These are phyloP conservation scores for Danionella dracula DNA, from an alignment of 2,797 vertebrate species.

Conservation along the genomic window DNA sequence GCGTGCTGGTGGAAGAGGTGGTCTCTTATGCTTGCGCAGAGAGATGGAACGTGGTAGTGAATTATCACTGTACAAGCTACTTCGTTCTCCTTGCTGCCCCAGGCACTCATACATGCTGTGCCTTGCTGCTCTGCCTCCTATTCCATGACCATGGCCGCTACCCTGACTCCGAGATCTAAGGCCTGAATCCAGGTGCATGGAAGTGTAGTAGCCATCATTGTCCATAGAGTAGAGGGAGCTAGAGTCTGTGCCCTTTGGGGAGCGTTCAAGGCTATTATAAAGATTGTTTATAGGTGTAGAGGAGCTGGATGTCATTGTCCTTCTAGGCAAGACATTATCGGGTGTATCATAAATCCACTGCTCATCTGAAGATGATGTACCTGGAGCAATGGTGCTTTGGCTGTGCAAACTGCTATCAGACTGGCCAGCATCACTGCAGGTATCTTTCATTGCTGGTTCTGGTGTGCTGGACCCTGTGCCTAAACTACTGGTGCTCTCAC, in stretches of 20 bases:
- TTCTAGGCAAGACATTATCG: constrained; percentile 68
- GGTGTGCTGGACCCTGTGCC: constrained; percentile 61
- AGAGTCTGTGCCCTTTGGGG: constrained; percentile 70
- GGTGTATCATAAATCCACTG: constrained; percentile 76
- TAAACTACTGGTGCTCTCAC: constrained; percentile 62
- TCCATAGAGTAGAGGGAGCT: constrained; percentile 84
- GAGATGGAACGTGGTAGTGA: constrained; percentile 87
- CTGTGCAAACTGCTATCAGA: constrained; percentile 69
- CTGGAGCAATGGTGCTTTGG: constrained; percentile 44
- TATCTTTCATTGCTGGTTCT: constrained; percentile 53
- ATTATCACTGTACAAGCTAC: constrained; percentile 71
- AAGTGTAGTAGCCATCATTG: constrained; percentile 79
- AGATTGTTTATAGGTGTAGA: constrained; percentile 80
- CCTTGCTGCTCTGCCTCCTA: constrained; percentile 62
- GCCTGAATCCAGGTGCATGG: constrained; percentile 75
- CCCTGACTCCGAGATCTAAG: constrained; percentile 67
- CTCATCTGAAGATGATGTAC: constrained; percentile 61
- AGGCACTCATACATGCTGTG: constrained; percentile 85
- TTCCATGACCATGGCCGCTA: constrained; percentile 61
- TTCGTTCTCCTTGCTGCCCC: constrained; percentile 65
- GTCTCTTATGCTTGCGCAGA: constrained; percentile 89
- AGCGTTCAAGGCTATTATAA: constrained; percentile 80
- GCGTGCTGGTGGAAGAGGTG: constrained; percentile 85
- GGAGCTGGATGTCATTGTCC: constrained; percentile 72
- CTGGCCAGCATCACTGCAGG: constrained; percentile 73